phyloP scores from a whole-genome alignment of 2,113 vertebrate species.

The Psittacus erithacus region DNA sequence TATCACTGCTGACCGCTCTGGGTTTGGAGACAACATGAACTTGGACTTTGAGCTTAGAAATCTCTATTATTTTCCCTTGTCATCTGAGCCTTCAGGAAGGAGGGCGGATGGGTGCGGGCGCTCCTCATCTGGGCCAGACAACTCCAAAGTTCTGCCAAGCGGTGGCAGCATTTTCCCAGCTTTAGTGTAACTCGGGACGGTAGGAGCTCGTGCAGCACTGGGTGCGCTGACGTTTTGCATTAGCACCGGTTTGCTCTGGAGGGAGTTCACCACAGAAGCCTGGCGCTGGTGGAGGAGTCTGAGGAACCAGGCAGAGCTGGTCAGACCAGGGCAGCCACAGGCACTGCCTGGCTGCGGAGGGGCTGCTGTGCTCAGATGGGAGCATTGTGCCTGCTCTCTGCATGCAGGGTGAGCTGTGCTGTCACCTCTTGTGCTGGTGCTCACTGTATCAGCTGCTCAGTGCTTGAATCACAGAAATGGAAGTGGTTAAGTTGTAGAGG shows the following conservation, averaged over 20 bases:
- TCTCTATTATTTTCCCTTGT: not conserved
- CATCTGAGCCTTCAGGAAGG: not conserved
- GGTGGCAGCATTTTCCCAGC: not conserved
- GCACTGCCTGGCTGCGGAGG: not conserved
- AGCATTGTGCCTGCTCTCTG: not conserved
- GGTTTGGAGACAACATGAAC: not conserved
- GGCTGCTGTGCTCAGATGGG: fast-evolving
- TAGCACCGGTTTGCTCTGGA: not conserved
- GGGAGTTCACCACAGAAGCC: not conserved
- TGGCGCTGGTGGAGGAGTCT: not conserved
- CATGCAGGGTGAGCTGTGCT: not conserved
- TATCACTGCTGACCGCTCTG: not conserved
- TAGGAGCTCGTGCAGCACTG: fast-evolving
- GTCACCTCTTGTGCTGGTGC: not conserved
- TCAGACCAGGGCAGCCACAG: not conserved
- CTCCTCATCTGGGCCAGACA: not conserved
- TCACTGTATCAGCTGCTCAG: not conserved
- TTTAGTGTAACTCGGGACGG: not conserved
- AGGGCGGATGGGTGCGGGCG: not conserved
- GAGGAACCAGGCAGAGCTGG: not conserved
- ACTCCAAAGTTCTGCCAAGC: not conserved
- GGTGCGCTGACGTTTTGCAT: not conserved
- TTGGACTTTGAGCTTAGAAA: not conserved
- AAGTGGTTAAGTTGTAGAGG: not conserved
- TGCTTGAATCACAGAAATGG: not conserved